Base-by-base conservation (phyloP, 2,888 invertebrate genomes). In the Metallyticus violacea region DNA sequence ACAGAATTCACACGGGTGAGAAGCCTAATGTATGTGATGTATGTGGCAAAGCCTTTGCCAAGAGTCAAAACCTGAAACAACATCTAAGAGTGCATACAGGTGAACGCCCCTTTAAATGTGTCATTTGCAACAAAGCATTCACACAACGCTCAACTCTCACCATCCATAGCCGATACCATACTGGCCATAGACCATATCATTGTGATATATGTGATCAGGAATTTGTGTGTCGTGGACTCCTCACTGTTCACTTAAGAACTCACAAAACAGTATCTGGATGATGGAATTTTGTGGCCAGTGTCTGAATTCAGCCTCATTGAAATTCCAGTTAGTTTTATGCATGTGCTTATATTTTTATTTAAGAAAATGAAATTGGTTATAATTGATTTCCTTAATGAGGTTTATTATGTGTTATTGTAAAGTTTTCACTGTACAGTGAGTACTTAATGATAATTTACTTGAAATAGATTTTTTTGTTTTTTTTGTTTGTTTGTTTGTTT, bases 1-100 rank as follows among this genome's bases (percentile, higher is more conserved):
- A 94, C 88, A 91, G 94, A 78, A 94, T 94, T 85, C 94, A 94
- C 90, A 93, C 94, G 1, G 94, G 94, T 0, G 93, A 94, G 91
- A 94, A 94, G 90, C 94, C 94, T 0, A 93, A 94, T 89, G 92
- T 93, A 1, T 94, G 94, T 92, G 93, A 93, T 90, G 78, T 86
- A 77, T 87, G 87, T 84, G 30, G 62, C 1, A 87, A 87, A 80
- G 30, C 40, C 27, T 87, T 87, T 27, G 29, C 77, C 26, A 81
- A 81, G 22, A 76, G 40, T n/a, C 78, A 90, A 27, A 89, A 90
- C 40, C 88, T 91, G 0, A 89, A 87, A n/a, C 88, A 91, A 26
- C 91, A 91, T 86, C 89, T 88, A 27, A 88, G 91, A 0, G 89
- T 88, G 27, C 87, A 87, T 88, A 86, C 86, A 30, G 87, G 87